Evolutionary conservation across 1,140 invertebrate genomes (phyloP).

Genomic region (Amyelois transitella): DNA sequence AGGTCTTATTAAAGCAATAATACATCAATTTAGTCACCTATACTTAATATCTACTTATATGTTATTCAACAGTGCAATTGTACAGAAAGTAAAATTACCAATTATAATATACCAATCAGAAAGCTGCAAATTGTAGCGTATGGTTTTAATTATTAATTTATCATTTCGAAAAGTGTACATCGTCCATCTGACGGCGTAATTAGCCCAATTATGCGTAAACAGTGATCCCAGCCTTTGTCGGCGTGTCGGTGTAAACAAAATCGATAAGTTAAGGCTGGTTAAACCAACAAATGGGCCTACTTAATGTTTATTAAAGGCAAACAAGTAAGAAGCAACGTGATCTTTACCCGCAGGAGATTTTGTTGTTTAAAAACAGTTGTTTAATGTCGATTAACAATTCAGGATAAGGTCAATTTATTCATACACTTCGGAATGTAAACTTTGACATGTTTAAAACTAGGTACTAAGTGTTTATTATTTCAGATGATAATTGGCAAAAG

Average conservation of each 20-base stretch:
- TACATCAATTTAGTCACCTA: too few relatives aligned
- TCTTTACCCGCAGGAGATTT: slow-evolving; percentile 27
- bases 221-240: slow-evolving; percentile 10
- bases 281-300: slow-evolving; percentile 27
- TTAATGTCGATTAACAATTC: slow-evolving; percentile 26
- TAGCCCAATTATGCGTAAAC: slow-evolving; percentile 18
- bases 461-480: too few relatives aligned
- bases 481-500: too few relatives aligned
- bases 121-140: background rate
- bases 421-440: too few relatives aligned
- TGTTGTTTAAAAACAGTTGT: slow-evolving; percentile 29
- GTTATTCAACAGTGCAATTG: too few relatives aligned
- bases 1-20: too few relatives aligned
- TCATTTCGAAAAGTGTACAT: background rate
- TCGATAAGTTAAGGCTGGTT: slow-evolving; percentile 13
- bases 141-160: background rate
- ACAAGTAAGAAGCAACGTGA: slow-evolving; percentile 46
- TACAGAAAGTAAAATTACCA: background rate
- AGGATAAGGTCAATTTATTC: background rate
- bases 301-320: slow-evolving; percentile 40
- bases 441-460: too few relatives aligned
- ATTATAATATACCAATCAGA: background rate
- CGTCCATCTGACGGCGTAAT: slow-evolving; percentile 4
- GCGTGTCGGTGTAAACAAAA: slow-evolving; percentile 14
- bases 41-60: too few relatives aligned